Evolutionary conservation across 2,888 invertebrate species (phyloP), one percentile per base, ranked within the genome.

Genomic region (Hirtodrosophila duncani): DNA sequence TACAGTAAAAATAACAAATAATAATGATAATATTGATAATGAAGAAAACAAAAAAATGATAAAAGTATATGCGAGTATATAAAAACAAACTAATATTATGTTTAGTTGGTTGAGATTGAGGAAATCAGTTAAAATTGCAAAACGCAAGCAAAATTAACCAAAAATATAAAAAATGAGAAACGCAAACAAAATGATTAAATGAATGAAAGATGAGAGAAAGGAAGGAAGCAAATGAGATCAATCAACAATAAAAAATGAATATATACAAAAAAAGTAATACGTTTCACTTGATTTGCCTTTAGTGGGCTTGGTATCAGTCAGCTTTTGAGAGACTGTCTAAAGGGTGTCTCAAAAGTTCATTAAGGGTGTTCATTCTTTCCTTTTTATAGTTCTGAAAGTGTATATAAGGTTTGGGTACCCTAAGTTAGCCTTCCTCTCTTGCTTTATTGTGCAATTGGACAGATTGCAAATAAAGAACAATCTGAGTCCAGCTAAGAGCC

Each of bases 141-240:
- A 38, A 30, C 23, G 42, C 53, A 72, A 77, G 77, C 67, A 70
- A 77, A 70, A 67, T 65, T 65, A 63, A 70, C 60, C 60, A 65
- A 59, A 69, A 56, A 57, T 46, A 50, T 56, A 52, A 56, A 33
- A 50, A 60, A 60, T 49, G 51, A 51, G 46, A 63, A 59, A 55
- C 49, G 33, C 21, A 43, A 43, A 46, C 24, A 45, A 57, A 48
- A 23, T 39, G 38, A 42, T 60, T 60, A 52, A 59, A 59, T 43
- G 62, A 49, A 45, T 30, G 51, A 34, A 63, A 50, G 58, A 31
- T 44, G 53, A 41, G 33, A 56, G 48, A 23, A 33, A 34, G 51
- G 56, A 49, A 51, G 51, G 41, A 64, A 53, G 53, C 49, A 60
- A 41, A 58, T n/a, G 41, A 59, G 59, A 67, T 70, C 63, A 78